A percentile compares a stretch with the other conserved stretches of the same genome.
These are phyloP conservation scores for Parasteatoda tepidariorum DNA, from an alignment of 1,140 invertebrate species.

Conservation along the genomic window DNA sequence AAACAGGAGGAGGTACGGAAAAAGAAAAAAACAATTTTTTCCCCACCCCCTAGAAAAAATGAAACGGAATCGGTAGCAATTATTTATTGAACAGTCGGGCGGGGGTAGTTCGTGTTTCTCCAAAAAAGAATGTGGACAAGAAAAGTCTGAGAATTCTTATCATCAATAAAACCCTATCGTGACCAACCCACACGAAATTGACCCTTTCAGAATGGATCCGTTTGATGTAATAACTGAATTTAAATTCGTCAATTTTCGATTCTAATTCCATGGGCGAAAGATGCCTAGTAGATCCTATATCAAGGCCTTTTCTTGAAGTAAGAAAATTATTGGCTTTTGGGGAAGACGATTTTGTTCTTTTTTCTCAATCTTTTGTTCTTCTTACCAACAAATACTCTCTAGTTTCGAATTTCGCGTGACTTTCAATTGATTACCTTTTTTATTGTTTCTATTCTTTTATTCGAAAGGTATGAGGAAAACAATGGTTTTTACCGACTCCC, in stretches of 20 bases:
- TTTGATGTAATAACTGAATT: conserved; percentile 43
- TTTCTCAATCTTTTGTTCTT: not conserved
- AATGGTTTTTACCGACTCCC: not conserved
- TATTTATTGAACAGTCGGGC: not conserved
- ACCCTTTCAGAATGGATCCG: conserved; percentile 5
- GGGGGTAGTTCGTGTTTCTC: not conserved
- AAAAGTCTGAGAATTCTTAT: conserved; percentile 6
- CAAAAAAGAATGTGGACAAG: not conserved
- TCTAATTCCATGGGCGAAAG: not conserved
- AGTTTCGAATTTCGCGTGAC: not conserved
- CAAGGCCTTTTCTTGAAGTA: not conserved
- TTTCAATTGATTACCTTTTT: not conserved
- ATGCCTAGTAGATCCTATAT: not conserved
- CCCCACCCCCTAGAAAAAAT: no score
- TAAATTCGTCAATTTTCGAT: conserved; percentile 7
- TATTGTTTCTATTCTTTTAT: not conserved
- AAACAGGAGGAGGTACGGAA: no score
- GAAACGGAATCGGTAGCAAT: not conserved
- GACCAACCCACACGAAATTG: conserved; percentile 17
- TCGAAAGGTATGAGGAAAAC: not conserved
- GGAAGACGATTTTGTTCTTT: not conserved
- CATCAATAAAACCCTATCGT: conserved; percentile 41
- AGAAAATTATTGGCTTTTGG: not conserved
- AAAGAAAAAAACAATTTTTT: no score
- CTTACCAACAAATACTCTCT: not conserved